A percentile compares a stretch with the other conserved stretches of the same genome.
These are phyloP conservation scores for Stomatorhinus ivindoensis DNA, from an alignment of 2,113 vertebrate species.

Conservation along the genomic window DNA sequence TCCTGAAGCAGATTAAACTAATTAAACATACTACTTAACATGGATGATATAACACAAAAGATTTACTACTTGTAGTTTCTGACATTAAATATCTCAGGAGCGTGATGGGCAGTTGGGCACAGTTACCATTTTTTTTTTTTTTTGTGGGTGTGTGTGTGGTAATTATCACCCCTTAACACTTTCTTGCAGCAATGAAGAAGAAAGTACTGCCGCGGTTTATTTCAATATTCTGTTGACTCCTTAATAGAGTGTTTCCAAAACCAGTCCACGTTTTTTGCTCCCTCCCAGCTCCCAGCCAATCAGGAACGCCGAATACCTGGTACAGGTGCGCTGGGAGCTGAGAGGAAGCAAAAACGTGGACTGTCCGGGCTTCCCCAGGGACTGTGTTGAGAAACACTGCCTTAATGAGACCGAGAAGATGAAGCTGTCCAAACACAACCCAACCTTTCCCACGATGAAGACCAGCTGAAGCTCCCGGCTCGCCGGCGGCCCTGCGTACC, in stretches of 20 bases:
- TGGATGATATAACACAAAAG: not conserved
- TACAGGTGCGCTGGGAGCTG: too few species aligned
- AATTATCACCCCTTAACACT: not conserved
- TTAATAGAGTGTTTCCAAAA: too few species aligned
- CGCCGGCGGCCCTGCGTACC: conserved; percentile 54
- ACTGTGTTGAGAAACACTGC: too few species aligned
- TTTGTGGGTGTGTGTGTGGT: not conserved
- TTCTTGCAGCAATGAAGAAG: not conserved
- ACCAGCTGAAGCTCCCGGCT: not conserved
- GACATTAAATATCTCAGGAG: not conserved
- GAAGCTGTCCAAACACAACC: not conserved
- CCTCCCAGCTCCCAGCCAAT: too few species aligned
- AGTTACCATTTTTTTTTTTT: not conserved
- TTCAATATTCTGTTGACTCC: not conserved
- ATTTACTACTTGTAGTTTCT: not conserved
- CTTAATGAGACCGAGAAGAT: not conserved
- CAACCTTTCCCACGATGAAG: not conserved
- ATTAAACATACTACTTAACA: not conserved
- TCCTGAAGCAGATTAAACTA: not conserved
- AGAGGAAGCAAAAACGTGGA: too few species aligned
- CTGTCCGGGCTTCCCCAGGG: too few species aligned
- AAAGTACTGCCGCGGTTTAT: not conserved
- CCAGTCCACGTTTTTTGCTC: too few species aligned
- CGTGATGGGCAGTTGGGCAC: not conserved
- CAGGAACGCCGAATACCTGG: too few species aligned